Evolutionary conservation across 2,113 vertebrate genomes (phyloP), one percentile per base, ranked within the genome.

Genomic region (Scolopax mira): DNA sequence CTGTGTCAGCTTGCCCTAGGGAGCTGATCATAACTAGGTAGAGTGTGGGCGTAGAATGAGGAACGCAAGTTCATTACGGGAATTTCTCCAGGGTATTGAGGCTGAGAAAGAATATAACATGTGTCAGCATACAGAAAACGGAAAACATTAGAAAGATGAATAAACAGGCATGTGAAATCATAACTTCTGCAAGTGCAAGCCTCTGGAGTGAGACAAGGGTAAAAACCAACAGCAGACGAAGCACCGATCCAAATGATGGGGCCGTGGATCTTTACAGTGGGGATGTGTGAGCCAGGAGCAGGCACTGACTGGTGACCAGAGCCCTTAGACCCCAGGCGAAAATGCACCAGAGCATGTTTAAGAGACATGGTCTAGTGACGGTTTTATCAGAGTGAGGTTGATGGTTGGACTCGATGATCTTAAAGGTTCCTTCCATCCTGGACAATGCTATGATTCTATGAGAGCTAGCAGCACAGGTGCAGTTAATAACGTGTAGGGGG

Each of bases 1-100:
- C 79, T 80, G 67, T 60, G 79, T 95, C 89, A 94, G 57, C 46
- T 90, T 93, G 88, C 95, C 94, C 92, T 33, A 41, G 85, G 88
- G 91, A 95, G 61, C 72, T 93, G 84, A 88, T 91, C 90, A 49
- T 75, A 82, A 73, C 83, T 75, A 93, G 52, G 57, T 96, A 67
- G 44, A 33, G 14, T 79, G 96, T 97, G 75, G 93, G 95, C 62
- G 81, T 92, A 91, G 51, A 82, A 88, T 52, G 69, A 87, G 54
- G 55, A 96, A 82, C 1, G 0, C 58, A 71, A 79, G 85, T 77
- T 95, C 62, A 74, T 96, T 64, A 62, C 55, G 58, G 77, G 81
- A 91, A 91, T 92, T 95, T 85, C 93, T 96, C 60, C 77, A 88
- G 78, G 48, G 79, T 75, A 72, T 69, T 71, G 65, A 85, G 71